Base-by-base conservation (phyloP, 2,888 invertebrate species). In the Amaurobius ferox region DNA sequence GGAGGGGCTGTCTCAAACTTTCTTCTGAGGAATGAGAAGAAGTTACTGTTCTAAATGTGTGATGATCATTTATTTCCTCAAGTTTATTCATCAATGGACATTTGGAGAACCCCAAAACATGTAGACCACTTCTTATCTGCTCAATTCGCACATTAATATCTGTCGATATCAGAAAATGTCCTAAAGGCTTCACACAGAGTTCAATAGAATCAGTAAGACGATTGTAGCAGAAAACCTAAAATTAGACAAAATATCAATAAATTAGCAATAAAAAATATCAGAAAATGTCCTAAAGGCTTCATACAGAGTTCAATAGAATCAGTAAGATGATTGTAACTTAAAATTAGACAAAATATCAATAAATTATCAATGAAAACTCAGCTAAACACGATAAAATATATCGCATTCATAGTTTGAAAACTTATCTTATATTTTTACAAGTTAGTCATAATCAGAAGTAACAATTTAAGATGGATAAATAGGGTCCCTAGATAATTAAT, bases 301-400 rank as follows among this genome's bases (percentile, higher is more conserved):
- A 76, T 11, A 66, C 86, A 86, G 7, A 86, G 35, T 71, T 86
- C 86, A n/a, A 86, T 32, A n/a, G 79, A 30, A n/a, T 86, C 76
- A 16, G 19, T 44, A n/a, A 13, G 1, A 39, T 9, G 16, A 40
- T 86, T 86, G 70, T 86, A 79, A 7, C 71, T n/a, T n/a, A n/a
- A n/a, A n/a, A n/a, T n/a, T n/a, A n/a, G n/a, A n/a, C n/a, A n/a
- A n/a, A n/a, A n/a, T n/a, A n/a, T n/a, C n/a, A n/a, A n/a, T n/a
- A n/a, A n/a, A n/a, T n/a, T n/a, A n/a, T n/a, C n/a, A n/a, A n/a
- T n/a, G n/a, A n/a, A n/a, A n/a, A n/a, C n/a, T n/a, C n/a, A n/a
- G n/a, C n/a, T n/a, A n/a, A n/a, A n/a, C n/a, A n/a, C n/a, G n/a
- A n/a, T n/a, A n/a, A n/a, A n/a, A n/a, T n/a, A n/a, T n/a, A n/a